Percentiles rank a stretch among this genome's conserved stretches.
phyloP scores from a whole-genome alignment of 2,888 invertebrate genomes.

The Margaritifera margaritifera region DNA sequence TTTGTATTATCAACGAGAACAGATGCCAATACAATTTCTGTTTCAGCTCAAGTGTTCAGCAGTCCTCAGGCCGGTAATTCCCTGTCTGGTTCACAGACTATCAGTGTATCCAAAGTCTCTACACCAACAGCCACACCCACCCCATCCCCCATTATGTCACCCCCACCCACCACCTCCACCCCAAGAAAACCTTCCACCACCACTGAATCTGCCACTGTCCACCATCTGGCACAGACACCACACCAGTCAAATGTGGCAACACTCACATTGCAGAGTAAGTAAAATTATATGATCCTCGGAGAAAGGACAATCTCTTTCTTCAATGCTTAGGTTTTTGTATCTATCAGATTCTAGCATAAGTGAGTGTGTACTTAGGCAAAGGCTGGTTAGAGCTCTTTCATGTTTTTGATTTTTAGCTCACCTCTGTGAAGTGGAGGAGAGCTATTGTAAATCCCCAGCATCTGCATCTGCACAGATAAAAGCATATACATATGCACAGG shows the following conservation, averaged over 20 bases:
- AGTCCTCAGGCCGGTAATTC: constrained; percentile 19
- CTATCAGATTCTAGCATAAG: too few relatives aligned
- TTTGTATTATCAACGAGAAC: too few relatives aligned
- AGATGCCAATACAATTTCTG: not conserved
- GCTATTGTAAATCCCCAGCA: too few relatives aligned
- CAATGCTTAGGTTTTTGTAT: too few relatives aligned
- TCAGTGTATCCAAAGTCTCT: constrained; percentile 22
- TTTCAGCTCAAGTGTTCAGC: constrained; percentile 34
- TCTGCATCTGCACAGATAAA: too few relatives aligned
- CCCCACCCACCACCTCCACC: constrained; percentile 18
- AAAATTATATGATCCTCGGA: too few relatives aligned
- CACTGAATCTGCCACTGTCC: constrained; percentile 31
- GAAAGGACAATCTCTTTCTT: too few relatives aligned
- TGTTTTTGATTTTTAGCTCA: too few relatives aligned
- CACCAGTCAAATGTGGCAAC: constrained; percentile 37
- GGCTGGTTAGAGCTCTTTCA: too few relatives aligned
- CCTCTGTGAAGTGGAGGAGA: too few relatives aligned
- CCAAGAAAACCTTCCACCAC: constrained; percentile 23
- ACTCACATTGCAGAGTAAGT: constrained; percentile 1
- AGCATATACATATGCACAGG: too few relatives aligned
- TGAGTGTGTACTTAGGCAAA: too few relatives aligned
- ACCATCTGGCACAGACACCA: constrained; percentile 38
- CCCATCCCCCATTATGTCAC: constrained; percentile 37
- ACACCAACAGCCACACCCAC: constrained; percentile 34
- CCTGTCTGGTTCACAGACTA: not conserved